Percentiles rank a stretch among this genome's conserved stretches.
Conservation (phyloP, 2,888 invertebrate species). For the Stenurella melanura region DNA sequence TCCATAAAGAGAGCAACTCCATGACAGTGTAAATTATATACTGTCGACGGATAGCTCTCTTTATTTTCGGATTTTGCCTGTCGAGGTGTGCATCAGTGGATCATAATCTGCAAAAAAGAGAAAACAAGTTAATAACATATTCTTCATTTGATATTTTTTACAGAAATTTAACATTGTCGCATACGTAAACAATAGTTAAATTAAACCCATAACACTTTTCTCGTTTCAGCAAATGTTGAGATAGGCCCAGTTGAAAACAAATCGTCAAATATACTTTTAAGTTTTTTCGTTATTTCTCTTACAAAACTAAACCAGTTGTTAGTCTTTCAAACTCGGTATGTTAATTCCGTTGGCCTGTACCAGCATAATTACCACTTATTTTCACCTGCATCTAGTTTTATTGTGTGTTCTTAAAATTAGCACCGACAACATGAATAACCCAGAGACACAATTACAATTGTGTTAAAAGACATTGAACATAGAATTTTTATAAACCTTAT, state of each 20-base stretch:
- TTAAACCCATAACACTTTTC: not conserved
- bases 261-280: not conserved
- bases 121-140: not conserved
- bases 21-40: constrained; percentile 97
- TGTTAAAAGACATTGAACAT: constrained; percentile 7
- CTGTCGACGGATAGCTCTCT: constrained; percentile 99
- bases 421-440: constrained; percentile 46
- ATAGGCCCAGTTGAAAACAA: not conserved
- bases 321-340: constrained; percentile 37
- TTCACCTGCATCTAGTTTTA: constrained; percentile 65
- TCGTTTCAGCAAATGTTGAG: not conserved
- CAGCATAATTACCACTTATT: constrained; percentile 66
- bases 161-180: too few relatives aligned
- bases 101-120: constrained; percentile 12
- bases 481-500: not conserved
- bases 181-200: too few relatives aligned
- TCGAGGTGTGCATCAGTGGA: not conserved
- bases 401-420: constrained; percentile 63
- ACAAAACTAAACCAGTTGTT: constrained; percentile 12
- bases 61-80: constrained; percentile 83
- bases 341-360: constrained; percentile 55
- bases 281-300: not conserved
- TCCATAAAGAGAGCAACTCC: constrained; percentile 99
- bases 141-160: too few relatives aligned
- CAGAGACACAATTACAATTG: constrained; percentile 47